A percentile compares a stretch with the other conserved stretches of the same genome.
Conservation (phyloP, 2,113 vertebrate genomes). For the Proterorhinus semilunaris region DNA sequence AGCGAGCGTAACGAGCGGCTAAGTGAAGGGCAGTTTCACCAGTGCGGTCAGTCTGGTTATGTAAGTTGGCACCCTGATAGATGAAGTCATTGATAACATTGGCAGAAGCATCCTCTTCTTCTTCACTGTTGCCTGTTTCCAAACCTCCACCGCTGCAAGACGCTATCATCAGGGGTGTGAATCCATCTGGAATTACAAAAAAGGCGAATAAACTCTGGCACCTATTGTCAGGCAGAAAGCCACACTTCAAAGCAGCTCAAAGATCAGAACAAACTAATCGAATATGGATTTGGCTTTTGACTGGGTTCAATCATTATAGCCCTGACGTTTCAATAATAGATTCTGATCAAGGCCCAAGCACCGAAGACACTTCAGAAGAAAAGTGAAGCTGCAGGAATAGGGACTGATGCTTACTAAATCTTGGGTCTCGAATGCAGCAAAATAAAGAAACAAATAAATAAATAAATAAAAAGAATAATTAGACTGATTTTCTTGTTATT, state of each 20-base stretch:
- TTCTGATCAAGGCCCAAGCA: constrained; percentile 69
- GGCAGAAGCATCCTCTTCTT: constrained; percentile 90
- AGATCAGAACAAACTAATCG: constrained; percentile 74
- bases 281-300: constrained; percentile 70
- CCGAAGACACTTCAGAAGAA: constrained; percentile 60
- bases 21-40: constrained; percentile 94
- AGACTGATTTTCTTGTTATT: no score
- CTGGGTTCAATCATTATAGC: constrained; percentile 62
- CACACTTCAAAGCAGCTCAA: constrained; percentile 64
- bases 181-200: constrained; percentile 83
- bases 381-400: constrained; percentile 57
- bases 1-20: constrained; percentile 94
- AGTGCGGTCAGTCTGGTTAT: constrained; percentile 96
- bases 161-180: constrained; percentile 97
- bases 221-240: constrained; percentile 4
- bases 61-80: constrained; percentile 94
- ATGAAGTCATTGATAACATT: constrained; percentile 97
- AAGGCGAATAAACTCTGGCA: neutral
- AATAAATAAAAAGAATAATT: constrained; percentile 48
- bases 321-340: constrained; percentile 62
- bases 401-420: constrained; percentile 63
- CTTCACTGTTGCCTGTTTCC: constrained; percentile 93
- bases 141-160: constrained; percentile 96
- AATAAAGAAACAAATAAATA: constrained; percentile 71
- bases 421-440: constrained; percentile 60